Evolutionary conservation across 2,113 vertebrate species (phyloP).

Genomic region (Pelecanoides urinatrix): DNA sequence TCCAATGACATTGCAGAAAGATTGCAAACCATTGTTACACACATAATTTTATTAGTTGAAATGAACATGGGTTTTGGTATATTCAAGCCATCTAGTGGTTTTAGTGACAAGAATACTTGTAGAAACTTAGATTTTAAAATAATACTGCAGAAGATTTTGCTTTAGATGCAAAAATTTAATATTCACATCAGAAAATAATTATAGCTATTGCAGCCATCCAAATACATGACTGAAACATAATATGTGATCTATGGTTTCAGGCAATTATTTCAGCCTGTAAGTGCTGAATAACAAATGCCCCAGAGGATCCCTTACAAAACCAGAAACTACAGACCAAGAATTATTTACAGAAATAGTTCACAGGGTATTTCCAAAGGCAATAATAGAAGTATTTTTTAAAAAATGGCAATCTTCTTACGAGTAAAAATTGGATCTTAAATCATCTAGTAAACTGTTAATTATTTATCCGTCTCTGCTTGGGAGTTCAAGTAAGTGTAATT

Average conservation of each 20-base stretch:
- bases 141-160: not conserved
- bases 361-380: not conserved
- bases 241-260: not conserved
- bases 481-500: slow-evolving; percentile 10
- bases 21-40: not conserved
- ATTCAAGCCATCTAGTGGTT: not conserved
- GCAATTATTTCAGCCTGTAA: not conserved
- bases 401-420: not conserved
- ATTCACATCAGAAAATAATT: not conserved
- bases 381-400: not conserved
- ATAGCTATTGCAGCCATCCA: not conserved
- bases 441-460: slow-evolving; percentile 4
- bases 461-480: not conserved
- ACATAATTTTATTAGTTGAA: not conserved
- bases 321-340: not conserved
- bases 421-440: not conserved
- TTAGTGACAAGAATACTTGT: not conserved
- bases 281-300: not conserved
- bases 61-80: not conserved
- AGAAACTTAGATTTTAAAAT: not conserved
- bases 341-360: not conserved
- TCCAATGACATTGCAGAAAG: not conserved
- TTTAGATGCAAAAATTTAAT: not conserved
- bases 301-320: not conserved
- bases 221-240: not conserved